These are phyloP conservation scores for Pseudotriccus pelzelni DNA, from an alignment of 2,797 vertebrate genomes.

Conservation along the genomic window DNA sequence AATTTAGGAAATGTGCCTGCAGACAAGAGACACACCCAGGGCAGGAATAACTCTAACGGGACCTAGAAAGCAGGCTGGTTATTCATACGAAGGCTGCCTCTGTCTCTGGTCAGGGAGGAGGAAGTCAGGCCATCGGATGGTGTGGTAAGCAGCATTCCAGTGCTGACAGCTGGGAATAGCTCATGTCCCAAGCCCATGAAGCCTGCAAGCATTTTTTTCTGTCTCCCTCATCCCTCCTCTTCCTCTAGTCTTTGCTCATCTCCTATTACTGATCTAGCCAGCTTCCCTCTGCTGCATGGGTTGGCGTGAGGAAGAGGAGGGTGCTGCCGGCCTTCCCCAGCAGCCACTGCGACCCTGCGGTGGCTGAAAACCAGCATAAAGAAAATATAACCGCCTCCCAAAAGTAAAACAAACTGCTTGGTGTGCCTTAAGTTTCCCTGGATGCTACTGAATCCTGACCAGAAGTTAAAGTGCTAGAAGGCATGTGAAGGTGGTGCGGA, in stretches of 20 bases:
- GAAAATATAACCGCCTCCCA: not conserved
- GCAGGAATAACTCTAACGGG: not conserved
- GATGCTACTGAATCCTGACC: not conserved
- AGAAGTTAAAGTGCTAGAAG: not conserved
- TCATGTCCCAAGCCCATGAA: not conserved
- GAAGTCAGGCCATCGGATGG: not conserved
- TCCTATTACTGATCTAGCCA: not conserved
- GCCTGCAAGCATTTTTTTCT: not conserved
- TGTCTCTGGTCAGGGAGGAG: not conserved
- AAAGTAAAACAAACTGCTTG: not conserved
- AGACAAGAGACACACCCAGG: not conserved
- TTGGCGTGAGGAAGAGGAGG: not conserved
- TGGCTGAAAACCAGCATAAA: not conserved
- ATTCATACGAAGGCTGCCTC: not conserved
- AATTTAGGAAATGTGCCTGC: not conserved
- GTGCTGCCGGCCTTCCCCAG: not conserved
- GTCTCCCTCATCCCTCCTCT: not conserved
- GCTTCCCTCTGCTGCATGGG: not conserved
- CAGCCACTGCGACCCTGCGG: not conserved
- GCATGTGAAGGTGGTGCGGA: not conserved
- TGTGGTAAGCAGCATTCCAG: not conserved
- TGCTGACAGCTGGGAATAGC: not conserved
- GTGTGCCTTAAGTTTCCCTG: not conserved
- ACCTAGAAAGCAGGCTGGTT: constrained; percentile 10
- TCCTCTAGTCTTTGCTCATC: not conserved